Evolutionary conservation across 2,888 invertebrate genomes (phyloP).

Genomic region (Dermolepida albohirtum): DNA sequence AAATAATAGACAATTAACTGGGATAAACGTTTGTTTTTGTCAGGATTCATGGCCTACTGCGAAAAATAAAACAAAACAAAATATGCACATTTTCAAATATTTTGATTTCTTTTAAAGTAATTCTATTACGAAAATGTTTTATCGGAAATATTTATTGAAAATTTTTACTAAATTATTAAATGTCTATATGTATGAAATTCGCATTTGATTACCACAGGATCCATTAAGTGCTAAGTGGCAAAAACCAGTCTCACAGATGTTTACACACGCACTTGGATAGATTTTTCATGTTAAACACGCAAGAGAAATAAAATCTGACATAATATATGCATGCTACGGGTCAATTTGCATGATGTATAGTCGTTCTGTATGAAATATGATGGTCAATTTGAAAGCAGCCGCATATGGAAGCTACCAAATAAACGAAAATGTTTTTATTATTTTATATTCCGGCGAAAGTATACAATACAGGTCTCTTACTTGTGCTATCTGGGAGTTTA

Average conservation of each 20-base stretch:
- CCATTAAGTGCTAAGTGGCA: conserved; percentile 12
- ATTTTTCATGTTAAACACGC: conserved; percentile 34
- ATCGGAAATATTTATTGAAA: too few relatives aligned
- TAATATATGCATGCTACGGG: conserved; percentile 36
- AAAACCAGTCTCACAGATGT: background rate
- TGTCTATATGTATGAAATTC: background rate
- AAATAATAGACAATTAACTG: too few relatives aligned
- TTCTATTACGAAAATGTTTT: too few relatives aligned
- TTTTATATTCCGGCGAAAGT: background rate
- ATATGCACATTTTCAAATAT: too few relatives aligned
- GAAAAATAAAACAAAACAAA: too few relatives aligned
- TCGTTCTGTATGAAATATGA: conserved; percentile 38
- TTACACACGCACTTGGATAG: background rate
- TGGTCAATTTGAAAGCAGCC: conserved; percentile 29
- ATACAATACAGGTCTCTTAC: too few relatives aligned
- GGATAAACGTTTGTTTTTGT: too few relatives aligned
- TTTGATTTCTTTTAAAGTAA: too few relatives aligned
- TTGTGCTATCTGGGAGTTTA: too few relatives aligned
- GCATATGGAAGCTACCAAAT: conserved; percentile 4
- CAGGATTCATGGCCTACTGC: too few relatives aligned
- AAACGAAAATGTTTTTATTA: conserved; percentile 28
- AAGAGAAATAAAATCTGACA: conserved; percentile 40
- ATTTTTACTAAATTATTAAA: too few relatives aligned
- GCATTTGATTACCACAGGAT: conserved; percentile 11
- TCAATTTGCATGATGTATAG: conserved; percentile 43